Percentiles rank a stretch among this genome's conserved stretches.
Evolutionary conservation across 2,888 invertebrate genomes (phyloP).

Genomic region (Oscheius sp.): DNA sequence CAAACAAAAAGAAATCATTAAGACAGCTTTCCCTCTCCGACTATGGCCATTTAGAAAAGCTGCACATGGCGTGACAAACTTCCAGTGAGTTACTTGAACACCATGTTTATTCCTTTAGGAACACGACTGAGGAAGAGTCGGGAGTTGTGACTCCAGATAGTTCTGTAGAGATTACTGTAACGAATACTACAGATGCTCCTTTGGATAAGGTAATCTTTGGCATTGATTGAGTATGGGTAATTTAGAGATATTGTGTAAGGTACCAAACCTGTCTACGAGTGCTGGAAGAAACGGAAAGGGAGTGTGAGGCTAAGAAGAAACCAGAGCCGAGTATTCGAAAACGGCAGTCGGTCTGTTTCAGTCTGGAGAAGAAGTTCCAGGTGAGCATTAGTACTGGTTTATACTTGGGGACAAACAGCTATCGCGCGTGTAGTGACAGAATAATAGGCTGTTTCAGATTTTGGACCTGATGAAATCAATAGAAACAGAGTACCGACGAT

Average conservation of each 20-base stretch:
- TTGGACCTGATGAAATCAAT: constrained; percentile 2
- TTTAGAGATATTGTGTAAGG: background rate
- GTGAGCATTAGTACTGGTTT: background rate
- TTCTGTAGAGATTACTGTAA: background rate
- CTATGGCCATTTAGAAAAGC: constrained; percentile 19
- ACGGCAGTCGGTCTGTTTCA: constrained; percentile 4
- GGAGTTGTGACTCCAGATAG: background rate
- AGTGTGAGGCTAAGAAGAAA: constrained; percentile 1
- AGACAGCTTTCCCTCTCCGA: constrained; percentile 13
- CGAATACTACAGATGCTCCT: background rate
- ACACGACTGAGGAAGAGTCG: background rate
- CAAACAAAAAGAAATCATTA: background rate
- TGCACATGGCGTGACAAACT: background rate
- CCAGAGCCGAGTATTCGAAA: background rate
- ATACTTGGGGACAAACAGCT: too few relatives aligned
- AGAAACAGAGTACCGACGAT: constrained; percentile 15
- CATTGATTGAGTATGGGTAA: background rate
- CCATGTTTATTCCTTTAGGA: background rate
- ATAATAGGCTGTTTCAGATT: background rate
- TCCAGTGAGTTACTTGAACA: background rate
- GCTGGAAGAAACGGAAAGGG: constrained; percentile 12
- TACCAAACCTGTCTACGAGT: constrained; percentile 17
- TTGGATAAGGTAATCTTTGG: background rate
- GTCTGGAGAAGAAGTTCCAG: constrained; percentile 17
- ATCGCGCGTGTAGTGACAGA: too few relatives aligned